Conservation (phyloP, 2,113 vertebrate species). For the Pseudopodoces humilis region DNA sequence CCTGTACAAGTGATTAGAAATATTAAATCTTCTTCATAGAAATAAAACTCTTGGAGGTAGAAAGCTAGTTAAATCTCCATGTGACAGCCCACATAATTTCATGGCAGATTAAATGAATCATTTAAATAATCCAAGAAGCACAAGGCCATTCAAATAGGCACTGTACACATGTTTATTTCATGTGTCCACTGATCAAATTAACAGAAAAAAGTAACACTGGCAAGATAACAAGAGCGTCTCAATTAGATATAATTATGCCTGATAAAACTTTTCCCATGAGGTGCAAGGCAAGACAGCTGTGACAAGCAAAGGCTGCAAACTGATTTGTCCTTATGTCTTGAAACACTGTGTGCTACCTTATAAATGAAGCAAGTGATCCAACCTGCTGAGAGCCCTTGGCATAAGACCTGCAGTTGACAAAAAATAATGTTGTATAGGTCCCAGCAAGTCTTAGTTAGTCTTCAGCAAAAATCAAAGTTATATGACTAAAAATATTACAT, state of each 20-base stretch:
- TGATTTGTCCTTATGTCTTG: neutral
- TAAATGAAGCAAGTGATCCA: neutral
- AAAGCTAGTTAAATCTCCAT: neutral
- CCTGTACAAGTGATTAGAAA: neutral
- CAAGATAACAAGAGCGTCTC: neutral
- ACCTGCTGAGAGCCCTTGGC: neutral
- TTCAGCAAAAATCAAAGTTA: neutral
- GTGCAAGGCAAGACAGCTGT: neutral
- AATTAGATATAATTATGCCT: neutral
- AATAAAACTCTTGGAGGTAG: neutral
- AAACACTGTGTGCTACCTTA: neutral
- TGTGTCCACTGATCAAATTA: constrained; percentile 12
- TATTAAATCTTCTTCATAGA: neutral
- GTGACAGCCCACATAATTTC: neutral
- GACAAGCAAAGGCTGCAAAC: neutral
- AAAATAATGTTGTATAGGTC: neutral
- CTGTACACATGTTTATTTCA: constrained; percentile 4
- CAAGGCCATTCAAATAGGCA: neutral
- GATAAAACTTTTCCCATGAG: constrained; percentile 29
- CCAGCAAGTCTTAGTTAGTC: neutral
- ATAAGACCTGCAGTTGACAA: neutral
- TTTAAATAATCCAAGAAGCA: constrained; percentile 4
- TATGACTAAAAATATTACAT: neutral
- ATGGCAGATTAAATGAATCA: neutral
- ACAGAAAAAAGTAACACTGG: neutral